Percentiles rank a stretch among this genome's conserved stretches.
Conservation (phyloP, 2,888 invertebrate genomes). For the Pegoplata infirma region DNA sequence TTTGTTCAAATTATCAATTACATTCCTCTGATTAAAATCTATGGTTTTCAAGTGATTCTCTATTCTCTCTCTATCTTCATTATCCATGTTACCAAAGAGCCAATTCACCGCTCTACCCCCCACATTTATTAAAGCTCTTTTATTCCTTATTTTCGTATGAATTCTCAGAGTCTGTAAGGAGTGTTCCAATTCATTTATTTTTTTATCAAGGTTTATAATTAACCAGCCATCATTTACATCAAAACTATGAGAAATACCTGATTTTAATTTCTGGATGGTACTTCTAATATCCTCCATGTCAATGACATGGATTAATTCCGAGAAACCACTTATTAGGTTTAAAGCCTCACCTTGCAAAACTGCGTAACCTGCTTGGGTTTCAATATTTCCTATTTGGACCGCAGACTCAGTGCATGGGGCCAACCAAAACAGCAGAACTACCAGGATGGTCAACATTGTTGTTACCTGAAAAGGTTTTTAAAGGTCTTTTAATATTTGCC, state of each 20-base stretch:
- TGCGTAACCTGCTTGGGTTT: conserved; percentile 16
- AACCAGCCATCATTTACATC: conserved; percentile 18
- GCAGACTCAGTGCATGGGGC: too few relatives aligned
- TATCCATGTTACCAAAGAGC: conserved; percentile 50
- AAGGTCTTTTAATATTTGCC: too few relatives aligned
- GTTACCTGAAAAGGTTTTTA: too few relatives aligned
- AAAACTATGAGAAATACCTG: conserved; percentile 23
- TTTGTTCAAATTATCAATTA: conserved; percentile 32
- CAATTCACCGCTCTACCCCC: conserved; percentile 40
- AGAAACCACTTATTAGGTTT: not conserved
- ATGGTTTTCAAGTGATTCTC: conserved; percentile 28
- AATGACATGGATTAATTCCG: conserved; percentile 39
- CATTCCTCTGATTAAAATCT: conserved; percentile 47
- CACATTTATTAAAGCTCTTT: conserved; percentile 33
- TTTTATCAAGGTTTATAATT: conserved; percentile 26
- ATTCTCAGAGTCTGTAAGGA: not conserved
- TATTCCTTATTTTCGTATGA: conserved; percentile 28
- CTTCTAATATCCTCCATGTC: conserved; percentile 30
- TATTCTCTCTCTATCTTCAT: conserved; percentile 42
- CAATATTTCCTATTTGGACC: not conserved
- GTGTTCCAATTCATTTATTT: conserved; percentile 36
- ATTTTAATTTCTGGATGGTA: conserved; percentile 22
- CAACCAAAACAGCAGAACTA: too few relatives aligned
- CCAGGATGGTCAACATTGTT: too few relatives aligned
- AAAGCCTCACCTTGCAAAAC: conserved; percentile 11